Conservation (phyloP, 2,113 vertebrate genomes). For the Seriola rivoliana region DNA sequence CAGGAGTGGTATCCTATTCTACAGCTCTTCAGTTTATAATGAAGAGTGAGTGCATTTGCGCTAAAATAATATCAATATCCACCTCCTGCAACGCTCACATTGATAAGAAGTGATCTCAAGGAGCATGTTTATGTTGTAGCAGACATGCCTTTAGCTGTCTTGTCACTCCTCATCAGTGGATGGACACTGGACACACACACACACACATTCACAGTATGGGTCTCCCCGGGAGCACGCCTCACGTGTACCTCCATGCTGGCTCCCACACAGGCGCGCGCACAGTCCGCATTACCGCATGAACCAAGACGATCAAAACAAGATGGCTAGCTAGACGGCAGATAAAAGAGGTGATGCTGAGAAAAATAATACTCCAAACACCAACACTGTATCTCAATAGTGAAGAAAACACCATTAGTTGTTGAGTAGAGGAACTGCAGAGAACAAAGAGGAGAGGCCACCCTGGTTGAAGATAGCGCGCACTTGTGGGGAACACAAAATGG, state of each 20-base stretch:
- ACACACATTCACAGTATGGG: slow-evolving; percentile 4
- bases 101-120: not conserved
- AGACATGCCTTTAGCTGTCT: not conserved
- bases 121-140: slow-evolving; percentile 8
- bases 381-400: not conserved
- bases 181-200: slow-evolving; percentile 5
- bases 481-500: slow-evolving; percentile 58
- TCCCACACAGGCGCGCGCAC: not conserved
- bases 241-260: slow-evolving; percentile 48
- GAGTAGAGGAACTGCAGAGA: not conserved
- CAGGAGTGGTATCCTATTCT: too few relatives aligned
- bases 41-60: not conserved
- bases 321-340: not conserved
- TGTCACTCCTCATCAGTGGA: slow-evolving; percentile 49
- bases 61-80: not conserved
- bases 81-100: not conserved
- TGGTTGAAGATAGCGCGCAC: not conserved
- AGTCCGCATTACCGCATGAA: slow-evolving; percentile 5
- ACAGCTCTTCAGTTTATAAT: not conserved
- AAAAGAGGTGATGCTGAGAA: not conserved
- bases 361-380: not conserved
- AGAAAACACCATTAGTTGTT: not conserved
- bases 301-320: slow-evolving; percentile 30
- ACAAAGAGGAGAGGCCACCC: slow-evolving; percentile 16
- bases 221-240: slow-evolving; percentile 14